Evolutionary conservation across 2,113 vertebrate genomes (phyloP).

Genomic region (Onychostruthus taczanowskii): DNA sequence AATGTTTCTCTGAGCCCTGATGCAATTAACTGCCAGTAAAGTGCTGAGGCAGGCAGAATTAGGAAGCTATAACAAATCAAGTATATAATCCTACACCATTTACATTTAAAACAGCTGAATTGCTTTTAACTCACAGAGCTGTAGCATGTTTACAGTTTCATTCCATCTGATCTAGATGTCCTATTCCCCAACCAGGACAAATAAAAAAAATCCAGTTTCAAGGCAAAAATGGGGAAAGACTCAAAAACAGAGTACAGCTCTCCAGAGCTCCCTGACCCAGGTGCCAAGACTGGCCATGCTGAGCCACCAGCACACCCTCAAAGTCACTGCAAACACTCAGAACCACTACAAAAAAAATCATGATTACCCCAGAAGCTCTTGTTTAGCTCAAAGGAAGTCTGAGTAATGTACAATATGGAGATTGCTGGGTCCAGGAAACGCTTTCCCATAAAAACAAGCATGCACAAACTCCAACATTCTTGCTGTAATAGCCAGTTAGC

Average conservation of each 20-base stretch:
- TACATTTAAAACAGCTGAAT: constrained; percentile 60
- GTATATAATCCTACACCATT: constrained; percentile 54
- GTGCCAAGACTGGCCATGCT: neutral
- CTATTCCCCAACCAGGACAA: neutral
- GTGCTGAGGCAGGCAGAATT: constrained; percentile 71
- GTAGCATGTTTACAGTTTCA: constrained; percentile 7
- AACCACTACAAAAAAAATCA: neutral
- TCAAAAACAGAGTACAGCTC: neutral
- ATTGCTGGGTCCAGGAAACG: neutral
- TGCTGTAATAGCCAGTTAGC: neutral
- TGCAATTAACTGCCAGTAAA: constrained; percentile 73
- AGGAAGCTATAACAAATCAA: constrained; percentile 71
- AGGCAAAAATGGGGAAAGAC: neutral
- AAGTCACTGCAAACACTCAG: neutral
- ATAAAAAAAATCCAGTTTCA: neutral
- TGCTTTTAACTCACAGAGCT: constrained; percentile 61
- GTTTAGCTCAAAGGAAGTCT: neutral
- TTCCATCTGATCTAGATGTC: constrained; percentile 17
- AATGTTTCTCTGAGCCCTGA: constrained; percentile 60
- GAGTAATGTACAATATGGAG: neutral
- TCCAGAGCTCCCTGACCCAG: neutral
- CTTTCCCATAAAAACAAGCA: neutral
- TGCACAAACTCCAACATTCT: neutral
- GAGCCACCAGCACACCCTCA: neutral
- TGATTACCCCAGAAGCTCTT: neutral